Conservation (phyloP, 2,888 invertebrate species). For the Carabus problematicus region DNA sequence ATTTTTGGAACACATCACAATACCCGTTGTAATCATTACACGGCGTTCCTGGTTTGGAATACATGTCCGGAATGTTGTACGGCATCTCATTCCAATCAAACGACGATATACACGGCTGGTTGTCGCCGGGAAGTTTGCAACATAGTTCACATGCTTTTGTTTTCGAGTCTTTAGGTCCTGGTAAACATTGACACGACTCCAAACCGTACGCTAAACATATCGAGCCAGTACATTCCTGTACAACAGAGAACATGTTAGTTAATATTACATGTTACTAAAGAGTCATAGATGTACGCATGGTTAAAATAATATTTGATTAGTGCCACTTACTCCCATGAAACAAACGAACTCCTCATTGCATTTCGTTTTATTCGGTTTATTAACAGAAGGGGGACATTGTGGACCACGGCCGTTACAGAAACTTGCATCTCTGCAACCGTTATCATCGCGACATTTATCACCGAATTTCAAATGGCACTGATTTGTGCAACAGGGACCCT, state of each 20-base stretch:
- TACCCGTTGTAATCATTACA: conserved; percentile 93
- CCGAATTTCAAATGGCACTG: conserved; percentile 86
- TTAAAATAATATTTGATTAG: conserved; percentile 3
- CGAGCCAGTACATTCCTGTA: conserved; percentile 94
- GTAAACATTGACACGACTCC: conserved; percentile 93
- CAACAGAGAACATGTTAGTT: conserved; percentile 38
- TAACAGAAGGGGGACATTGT: conserved; percentile 89
- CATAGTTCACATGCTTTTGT: conserved; percentile 93
- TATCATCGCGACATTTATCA: conserved; percentile 89
- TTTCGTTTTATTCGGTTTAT: conserved; percentile 92
- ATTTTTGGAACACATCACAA: conserved; percentile 76
- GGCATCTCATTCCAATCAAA: conserved; percentile 90
- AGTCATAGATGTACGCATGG: background rate
- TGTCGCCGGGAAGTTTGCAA: conserved; percentile 85
- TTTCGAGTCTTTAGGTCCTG: conserved; percentile 77
- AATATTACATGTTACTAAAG: background rate
- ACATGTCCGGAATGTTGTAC: conserved; percentile 92
- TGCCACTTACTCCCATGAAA: conserved; percentile 88
- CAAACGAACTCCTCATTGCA: conserved; percentile 98
- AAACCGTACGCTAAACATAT: conserved; percentile 96
- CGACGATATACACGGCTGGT: conserved; percentile 84
- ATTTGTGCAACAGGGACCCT: conserved; percentile 95
- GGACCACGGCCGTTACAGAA: conserved; percentile 90
- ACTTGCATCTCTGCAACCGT: conserved; percentile 91
- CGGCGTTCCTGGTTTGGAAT: conserved; percentile 91